phyloP scores from a whole-genome alignment of 2,797 vertebrate genomes.

The Ptychadena robeensis region DNA sequence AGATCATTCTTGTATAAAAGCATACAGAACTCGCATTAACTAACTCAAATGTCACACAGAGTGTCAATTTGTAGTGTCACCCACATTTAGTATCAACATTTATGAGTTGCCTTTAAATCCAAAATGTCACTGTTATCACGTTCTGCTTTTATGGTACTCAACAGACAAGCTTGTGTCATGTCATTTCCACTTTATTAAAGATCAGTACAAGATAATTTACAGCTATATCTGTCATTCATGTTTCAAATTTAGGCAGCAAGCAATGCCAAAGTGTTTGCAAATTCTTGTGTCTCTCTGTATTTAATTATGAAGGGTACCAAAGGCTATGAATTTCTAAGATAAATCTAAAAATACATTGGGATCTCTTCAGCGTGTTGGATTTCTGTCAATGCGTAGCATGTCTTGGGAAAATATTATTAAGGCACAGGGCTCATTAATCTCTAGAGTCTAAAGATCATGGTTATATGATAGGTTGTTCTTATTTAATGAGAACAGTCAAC shows the following conservation, averaged over 20 bases:
- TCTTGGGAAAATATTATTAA: conserved; percentile 53
- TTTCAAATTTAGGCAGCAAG: conserved; percentile 1
- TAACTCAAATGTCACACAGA: conserved; percentile 50
- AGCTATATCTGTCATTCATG: conserved; percentile 6
- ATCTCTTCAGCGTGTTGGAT: conserved; percentile 31
- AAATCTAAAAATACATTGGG: conserved; percentile 3
- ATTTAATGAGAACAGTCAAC: conserved; percentile 59
- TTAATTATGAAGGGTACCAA: neutral
- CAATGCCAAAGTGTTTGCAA: neutral
- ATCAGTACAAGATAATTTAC: conserved; percentile 27
- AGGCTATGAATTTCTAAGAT: conserved; percentile 17
- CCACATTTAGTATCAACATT: conserved; percentile 31
- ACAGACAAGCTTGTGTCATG: conserved; percentile 1
- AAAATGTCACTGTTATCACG: conserved; percentile 47
- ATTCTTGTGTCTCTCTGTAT: neutral
- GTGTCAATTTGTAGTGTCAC: conserved; percentile 32
- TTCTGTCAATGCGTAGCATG: conserved; percentile 42
- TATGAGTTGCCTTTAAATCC: conserved; percentile 43
- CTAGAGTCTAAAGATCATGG: conserved; percentile 45
- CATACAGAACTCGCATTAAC: conserved; percentile 3
- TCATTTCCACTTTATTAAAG: conserved; percentile 27
- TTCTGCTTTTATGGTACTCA: conserved; percentile 25
- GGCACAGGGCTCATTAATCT: conserved; percentile 56
- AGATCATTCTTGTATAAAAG: conserved; percentile 27
- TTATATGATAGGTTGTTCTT: conserved; percentile 54